These are phyloP conservation scores for Cerceris ruficornis DNA, from an alignment of 2,888 invertebrate species.

Conservation along the genomic window DNA sequence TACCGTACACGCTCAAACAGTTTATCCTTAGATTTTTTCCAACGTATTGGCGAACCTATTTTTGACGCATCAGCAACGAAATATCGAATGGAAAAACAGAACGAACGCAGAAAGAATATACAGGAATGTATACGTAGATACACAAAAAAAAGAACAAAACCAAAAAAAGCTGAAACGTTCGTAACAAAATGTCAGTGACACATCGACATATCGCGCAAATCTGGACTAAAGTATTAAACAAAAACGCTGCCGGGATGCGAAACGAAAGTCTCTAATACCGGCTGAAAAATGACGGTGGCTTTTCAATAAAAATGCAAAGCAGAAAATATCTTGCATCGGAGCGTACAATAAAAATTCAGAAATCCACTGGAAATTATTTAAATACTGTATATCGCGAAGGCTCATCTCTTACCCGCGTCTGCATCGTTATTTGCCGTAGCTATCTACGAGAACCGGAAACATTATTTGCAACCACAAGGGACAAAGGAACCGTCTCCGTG, in stretches of 20 bases:
- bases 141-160: not conserved
- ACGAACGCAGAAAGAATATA: not conserved
- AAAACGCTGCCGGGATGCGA: not conserved
- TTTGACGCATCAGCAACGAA: not conserved
- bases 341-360: too few species aligned
- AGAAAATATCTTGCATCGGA: not conserved
- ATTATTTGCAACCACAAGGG: slow-evolving; percentile 39
- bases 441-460: slow-evolving; percentile 22
- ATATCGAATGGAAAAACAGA: not conserved
- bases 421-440: not conserved
- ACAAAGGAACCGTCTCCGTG: slow-evolving; percentile 38
- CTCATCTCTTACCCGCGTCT: too few species aligned
- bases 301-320: not conserved
- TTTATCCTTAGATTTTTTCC: too few species aligned
- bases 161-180: not conserved
- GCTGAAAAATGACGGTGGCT: not conserved
- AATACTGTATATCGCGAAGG: too few species aligned
- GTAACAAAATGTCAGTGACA: not conserved
- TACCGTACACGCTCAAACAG: too few species aligned
- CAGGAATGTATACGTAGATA: not conserved
- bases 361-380: too few species aligned
- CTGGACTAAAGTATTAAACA: not conserved
- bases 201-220: not conserved
- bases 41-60: not conserved
- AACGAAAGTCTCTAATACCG: not conserved